Conservation (phyloP, 2,888 invertebrate species). For the Thymelicus lineola region DNA sequence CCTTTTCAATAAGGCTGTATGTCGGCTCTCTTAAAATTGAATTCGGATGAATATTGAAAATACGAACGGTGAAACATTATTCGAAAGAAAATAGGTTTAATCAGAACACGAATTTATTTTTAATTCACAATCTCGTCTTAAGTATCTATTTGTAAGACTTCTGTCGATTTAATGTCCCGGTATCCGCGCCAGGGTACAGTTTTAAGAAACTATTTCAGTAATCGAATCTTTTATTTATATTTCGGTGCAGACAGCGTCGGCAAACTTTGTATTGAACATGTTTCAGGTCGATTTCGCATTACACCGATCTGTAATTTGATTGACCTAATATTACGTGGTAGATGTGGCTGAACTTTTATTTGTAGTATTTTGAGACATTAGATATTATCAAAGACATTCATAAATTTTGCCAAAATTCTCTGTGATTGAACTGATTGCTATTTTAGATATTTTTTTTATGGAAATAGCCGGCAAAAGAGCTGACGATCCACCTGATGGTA, state of each 20-base stretch:
- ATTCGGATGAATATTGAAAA: slow-evolving; percentile 39
- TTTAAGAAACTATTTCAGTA: slow-evolving; percentile 47
- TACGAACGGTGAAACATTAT: slow-evolving; percentile 35
- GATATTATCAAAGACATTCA: too few species aligned
- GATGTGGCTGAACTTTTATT: too few species aligned
- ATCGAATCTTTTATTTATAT: slow-evolving; percentile 60
- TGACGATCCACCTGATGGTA: too few species aligned
- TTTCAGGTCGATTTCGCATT: not conserved
- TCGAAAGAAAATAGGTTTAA: slow-evolving; percentile 45
- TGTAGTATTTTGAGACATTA: too few species aligned
- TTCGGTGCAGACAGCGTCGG: slow-evolving; percentile 14
- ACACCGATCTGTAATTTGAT: not conserved
- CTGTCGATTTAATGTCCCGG: slow-evolving; percentile 50
- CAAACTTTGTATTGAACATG: slow-evolving; percentile 26
- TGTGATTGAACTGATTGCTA: too few species aligned
- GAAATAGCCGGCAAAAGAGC: too few species aligned
- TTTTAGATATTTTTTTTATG: too few species aligned
- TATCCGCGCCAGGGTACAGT: slow-evolving; percentile 47
- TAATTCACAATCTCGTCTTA: slow-evolving; percentile 49
- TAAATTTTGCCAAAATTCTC: too few species aligned
- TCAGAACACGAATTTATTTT: slow-evolving; percentile 48
- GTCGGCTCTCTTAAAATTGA: slow-evolving; percentile 33
- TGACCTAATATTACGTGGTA: not conserved
- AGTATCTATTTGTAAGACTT: slow-evolving; percentile 41
- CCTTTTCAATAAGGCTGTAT: slow-evolving; percentile 24